Evolutionary conservation across 2,113 vertebrate genomes (phyloP), one percentile per base, ranked within the genome.

Genomic region (Dendrocopos noguchii): DNA sequence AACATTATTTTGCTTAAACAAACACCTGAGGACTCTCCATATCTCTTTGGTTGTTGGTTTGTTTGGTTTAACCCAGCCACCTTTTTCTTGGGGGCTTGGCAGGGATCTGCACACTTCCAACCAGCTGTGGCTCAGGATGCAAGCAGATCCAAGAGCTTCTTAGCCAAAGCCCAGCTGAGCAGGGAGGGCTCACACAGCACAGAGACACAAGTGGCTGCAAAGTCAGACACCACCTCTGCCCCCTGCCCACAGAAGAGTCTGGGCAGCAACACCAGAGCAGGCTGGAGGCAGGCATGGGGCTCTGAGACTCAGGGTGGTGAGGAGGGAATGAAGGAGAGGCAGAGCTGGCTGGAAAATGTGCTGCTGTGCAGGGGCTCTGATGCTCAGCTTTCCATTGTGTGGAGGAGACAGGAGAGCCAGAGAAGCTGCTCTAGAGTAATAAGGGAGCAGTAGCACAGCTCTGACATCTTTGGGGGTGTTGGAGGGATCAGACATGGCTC

Each of bases 1-100:
- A 88, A 83, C 85, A 88, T 85, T 34, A 87, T 72, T 95, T 68
- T 90, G 53, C 94, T 57, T 87, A 94, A 78, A 93, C 80, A 75
- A 80, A 85, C 36, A 64, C 61, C 86, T 63, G 73, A 68, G 63
- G 36, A 82, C 91, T 91, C 84, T 72, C 57, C 25, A 33, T 80
- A 79, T 87, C 93, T 90, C 80, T 91, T 34, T 50, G 91, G 94
- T 84, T 73, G 47, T 59, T 39, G 39, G 39, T 39, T 39, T 39
- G 39, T 16, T 46, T 46, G 44, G 44, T 79, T 87, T 84, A 85
- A 89, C 15, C 42, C 71, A 84, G 84, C 75, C 78, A 96, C 90
- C 68, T 39, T 93, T 83, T 93, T 64, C 78, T 74, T 53, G 71
- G 29, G 79, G 56, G 10, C 91, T 76, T 77, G 76, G 84, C 73